Conservation (phyloP, 2,888 invertebrate species). For the Thymelicus acteon region DNA sequence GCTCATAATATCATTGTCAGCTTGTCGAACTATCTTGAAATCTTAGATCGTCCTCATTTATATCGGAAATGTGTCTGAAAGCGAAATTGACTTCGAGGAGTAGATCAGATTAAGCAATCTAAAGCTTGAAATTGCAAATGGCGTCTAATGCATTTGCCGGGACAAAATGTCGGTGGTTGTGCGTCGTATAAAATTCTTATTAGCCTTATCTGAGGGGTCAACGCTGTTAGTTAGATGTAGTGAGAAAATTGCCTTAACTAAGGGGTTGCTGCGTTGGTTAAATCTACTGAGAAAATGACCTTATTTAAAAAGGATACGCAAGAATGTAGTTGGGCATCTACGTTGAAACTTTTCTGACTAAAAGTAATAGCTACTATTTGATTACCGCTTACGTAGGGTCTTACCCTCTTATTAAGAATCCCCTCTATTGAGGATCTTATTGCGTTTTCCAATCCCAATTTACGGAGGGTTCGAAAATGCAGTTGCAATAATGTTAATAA, state of each 20-base stretch:
- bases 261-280: conserved; percentile 46
- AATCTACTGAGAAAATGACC: background rate
- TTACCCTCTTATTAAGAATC: conserved; percentile 39
- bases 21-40: conserved; percentile 23
- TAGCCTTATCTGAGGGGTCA: conserved; percentile 64
- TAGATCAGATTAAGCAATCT: conserved; percentile 29
- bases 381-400: conserved; percentile 64
- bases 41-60: conserved; percentile 28
- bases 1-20: conserved; percentile 10
- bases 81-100: conserved; percentile 28
- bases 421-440: conserved; percentile 62
- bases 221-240: conserved; percentile 42
- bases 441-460: conserved; percentile 73
- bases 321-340: background rate
- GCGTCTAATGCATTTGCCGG: conserved; percentile 33
- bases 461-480: conserved; percentile 59
- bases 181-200: conserved; percentile 76
- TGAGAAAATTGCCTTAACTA: conserved; percentile 8
- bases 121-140: conserved; percentile 35
- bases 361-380: conserved; percentile 77
- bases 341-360: conserved; percentile 51
- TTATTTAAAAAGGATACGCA: conserved; percentile 1
- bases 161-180: conserved; percentile 44
- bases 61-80: conserved; percentile 17
- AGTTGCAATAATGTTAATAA: conserved; percentile 48